Base-by-base conservation (phyloP, 2,113 vertebrate genomes). In the Nibea albiflora region DNA sequence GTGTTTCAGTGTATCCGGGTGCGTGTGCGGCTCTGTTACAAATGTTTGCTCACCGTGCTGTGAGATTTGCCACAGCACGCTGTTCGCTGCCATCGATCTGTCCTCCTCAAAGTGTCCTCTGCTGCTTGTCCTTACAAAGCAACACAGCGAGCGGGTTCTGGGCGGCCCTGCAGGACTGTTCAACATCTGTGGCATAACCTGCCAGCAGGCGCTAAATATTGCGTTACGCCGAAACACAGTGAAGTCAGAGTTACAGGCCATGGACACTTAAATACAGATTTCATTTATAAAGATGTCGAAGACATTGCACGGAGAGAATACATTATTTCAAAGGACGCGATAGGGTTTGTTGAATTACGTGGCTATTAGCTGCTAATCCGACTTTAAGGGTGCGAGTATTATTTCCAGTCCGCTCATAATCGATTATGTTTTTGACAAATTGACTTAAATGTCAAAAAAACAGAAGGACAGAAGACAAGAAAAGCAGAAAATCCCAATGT, bases 181-280 rank as follows among this genome's bases (percentile, higher is more conserved):
- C 66, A 88, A 85, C 89, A 91, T 89, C 90, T 91, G 90, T 71
- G 81, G 72, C 26, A 24, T 85, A 90, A 61, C 87, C 93, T 92
- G 88, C 81, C 90, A 49, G 63, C 9, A 3, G 75, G 76, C 35
- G 68, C 60, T n/a, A 26, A 85, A 58, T 50, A 67, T 75, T 28
- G 83, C 5, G 58, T 88, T 80, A 86, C 26, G 53, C 6, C 58
- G 24, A 75, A 28, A 76, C 80, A 74, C 53, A 16, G n/a, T 49
- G 64, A 49, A 86, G 65, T 58, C 64, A 73, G 54, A 77, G 56
- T 19, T n/a, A 26, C 28, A 4, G 56, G 22, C 47, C 47, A 4
- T n/a, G 62, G 47, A 11, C 15, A 8, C 42, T n/a, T 1, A 35
- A 22, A 81, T 35, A 20, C 14, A 57, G 19, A 5, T 2, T 39